A percentile compares a stretch with the other conserved stretches of the same genome.
These are phyloP conservation scores for Polietes domitor DNA, from an alignment of 2,888 invertebrate species.

Conservation along the genomic window DNA sequence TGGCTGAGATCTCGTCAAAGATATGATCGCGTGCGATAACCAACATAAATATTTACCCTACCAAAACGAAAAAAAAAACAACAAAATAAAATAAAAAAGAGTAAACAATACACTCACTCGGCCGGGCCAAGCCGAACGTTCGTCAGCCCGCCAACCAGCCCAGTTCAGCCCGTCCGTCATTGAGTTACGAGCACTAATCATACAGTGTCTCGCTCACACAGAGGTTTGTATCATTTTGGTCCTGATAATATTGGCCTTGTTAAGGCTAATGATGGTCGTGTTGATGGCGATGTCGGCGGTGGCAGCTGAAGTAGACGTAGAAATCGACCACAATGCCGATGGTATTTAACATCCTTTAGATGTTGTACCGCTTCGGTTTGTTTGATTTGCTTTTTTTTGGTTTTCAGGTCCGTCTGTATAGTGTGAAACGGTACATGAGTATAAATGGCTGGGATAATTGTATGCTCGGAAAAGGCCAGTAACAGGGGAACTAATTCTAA, in stretches of 20 bases:
- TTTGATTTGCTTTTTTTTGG: constrained; percentile 7
- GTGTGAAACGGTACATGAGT: too few relatives aligned
- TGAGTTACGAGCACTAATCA: constrained; percentile 35
- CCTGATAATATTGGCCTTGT: constrained; percentile 48
- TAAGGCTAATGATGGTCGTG: constrained; percentile 33
- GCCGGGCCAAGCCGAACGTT: neutral
- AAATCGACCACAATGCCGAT: neutral
- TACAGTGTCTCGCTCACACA: constrained; percentile 11
- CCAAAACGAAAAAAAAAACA: too few relatives aligned
- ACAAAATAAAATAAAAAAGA: neutral
- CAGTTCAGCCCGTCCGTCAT: neutral
- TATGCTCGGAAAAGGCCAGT: too few relatives aligned
- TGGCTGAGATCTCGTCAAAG: constrained; percentile 20
- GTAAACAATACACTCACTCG: constrained; percentile 25
- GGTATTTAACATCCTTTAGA: constrained; percentile 33
- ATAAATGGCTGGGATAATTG: too few relatives aligned
- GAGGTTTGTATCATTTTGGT: constrained; percentile 22
- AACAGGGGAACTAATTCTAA: too few relatives aligned
- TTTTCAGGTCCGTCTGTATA: neutral
- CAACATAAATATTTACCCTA: constrained; percentile 41
- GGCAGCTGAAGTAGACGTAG: neutral
- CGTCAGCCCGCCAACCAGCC: neutral
- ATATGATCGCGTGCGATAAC: constrained; percentile 49
- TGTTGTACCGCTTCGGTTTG: constrained; percentile 32
- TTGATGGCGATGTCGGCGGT: constrained; percentile 1